phyloP scores from a whole-genome alignment of 2,113 vertebrate species.

The Nettapus auritus region DNA sequence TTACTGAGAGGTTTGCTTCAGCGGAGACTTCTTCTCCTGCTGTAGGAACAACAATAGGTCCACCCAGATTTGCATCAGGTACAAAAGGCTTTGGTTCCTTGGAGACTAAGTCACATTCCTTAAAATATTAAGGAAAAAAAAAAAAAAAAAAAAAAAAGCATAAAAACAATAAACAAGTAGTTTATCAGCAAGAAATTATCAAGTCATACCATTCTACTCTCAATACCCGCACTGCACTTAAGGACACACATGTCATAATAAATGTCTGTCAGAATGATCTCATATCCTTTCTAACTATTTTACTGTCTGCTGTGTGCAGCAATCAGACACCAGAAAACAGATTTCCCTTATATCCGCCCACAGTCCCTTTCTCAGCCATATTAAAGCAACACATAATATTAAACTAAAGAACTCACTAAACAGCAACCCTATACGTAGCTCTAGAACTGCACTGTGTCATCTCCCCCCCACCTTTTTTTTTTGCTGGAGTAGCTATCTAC shows the following conservation, averaged over 20 bases:
- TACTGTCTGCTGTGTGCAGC: not conserved
- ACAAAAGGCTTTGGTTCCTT: constrained; percentile 78
- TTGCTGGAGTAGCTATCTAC: not conserved
- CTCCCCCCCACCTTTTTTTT: not conserved
- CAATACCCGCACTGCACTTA: not conserved
- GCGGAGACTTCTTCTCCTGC: constrained; percentile 74
- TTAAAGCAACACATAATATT: not conserved
- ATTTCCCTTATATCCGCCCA: not conserved
- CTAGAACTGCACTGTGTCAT: not conserved
- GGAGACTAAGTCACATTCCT: constrained; percentile 87
- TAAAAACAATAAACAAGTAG: not conserved
- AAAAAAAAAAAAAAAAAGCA: not conserved
- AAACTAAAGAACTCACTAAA: not conserved
- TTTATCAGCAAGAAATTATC: not conserved
- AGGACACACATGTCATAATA: not conserved
- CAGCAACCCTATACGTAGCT: not conserved
- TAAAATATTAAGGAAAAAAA: constrained; percentile 9
- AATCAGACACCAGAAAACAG: not conserved
- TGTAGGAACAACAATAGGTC: constrained; percentile 91
- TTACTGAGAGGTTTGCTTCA: constrained; percentile 41
- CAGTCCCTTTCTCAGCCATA: not conserved
- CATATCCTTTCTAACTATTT: not conserved
- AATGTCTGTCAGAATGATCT: not conserved
- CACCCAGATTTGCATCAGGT: constrained; percentile 67
- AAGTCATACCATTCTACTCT: not conserved